Conservation (phyloP, 2,113 vertebrate species). For the Crotophaga sulcirostris region DNA sequence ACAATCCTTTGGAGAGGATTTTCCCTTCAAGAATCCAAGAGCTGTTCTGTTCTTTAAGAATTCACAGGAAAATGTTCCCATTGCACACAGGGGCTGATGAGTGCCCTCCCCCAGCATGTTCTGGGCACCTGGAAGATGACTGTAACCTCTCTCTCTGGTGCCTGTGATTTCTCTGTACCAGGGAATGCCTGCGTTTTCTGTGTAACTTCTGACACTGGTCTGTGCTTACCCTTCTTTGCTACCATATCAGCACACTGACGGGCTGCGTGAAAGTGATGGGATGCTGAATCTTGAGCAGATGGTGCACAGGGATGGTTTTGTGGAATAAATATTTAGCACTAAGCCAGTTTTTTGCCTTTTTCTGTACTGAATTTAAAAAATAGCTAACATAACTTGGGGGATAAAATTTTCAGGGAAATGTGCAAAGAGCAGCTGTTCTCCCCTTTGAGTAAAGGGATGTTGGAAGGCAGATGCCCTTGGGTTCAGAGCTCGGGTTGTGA, state of each 20-base stretch:
- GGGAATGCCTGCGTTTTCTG: background rate
- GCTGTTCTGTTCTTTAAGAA: background rate
- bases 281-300: constrained; percentile 38
- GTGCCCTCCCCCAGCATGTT: background rate
- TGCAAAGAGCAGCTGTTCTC: background rate
- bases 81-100: fast-evolving
- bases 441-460: background rate
- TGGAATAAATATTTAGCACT: constrained; percentile 56
- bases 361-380: constrained; percentile 24
- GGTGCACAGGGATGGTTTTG: constrained; percentile 10
- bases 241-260: background rate
- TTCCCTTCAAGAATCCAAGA: background rate
- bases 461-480: background rate
- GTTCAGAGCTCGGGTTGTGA: background rate
- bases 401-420: background rate
- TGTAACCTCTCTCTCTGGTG: background rate
- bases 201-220: background rate
- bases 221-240: background rate
- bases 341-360: background rate
- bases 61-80: background rate
- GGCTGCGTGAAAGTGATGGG: background rate
- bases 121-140: background rate
- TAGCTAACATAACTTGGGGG: background rate
- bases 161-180: background rate
- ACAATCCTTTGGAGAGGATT: background rate